Base-by-base conservation (phyloP, 1,140 invertebrate genomes). In the Cydia splendana region DNA sequence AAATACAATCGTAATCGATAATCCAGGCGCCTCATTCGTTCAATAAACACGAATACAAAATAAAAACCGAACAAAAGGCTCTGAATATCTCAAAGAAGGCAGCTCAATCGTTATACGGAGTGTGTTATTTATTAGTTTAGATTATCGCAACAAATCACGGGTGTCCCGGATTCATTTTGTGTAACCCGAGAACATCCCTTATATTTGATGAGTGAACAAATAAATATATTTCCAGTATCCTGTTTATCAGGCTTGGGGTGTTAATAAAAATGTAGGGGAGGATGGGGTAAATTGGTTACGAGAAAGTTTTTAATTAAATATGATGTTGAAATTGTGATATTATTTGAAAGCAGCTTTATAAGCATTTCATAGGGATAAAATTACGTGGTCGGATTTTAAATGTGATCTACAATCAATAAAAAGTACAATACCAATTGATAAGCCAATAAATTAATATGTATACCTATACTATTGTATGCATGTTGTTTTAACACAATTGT, bases 191-290 rank as follows among this genome's bases (percentile, higher is more conserved):
- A 91, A 90, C 89, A 82, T 88, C 89, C 88, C 88, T 90, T 89
- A 91, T 87, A 87, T 88, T 85, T 85, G 91, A 91, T 92, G 91
- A 93, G 91, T 93, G 90, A 87, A 90, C 89, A 91, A 93, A 93
- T 93, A 93, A 93, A 91, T 93, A 91, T 93, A 93, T 93, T 90
- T 93, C 85, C 90, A 85, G 87, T 92, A 92, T 93, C 90, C 90
- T 90, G 90, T 91, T 91, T 91, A 91, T 91, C 90, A 77, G 85
- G 82, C 88, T 82, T 85, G 82, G 87, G 90, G 91, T 91, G 90
- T 93, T 91, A 93, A 93, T 93, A 93, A 93, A 93, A 93, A 93
- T 91, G 90, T 91, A 89, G 87, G 78, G 91, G 83, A 85, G 48
- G 30, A 0, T 65, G 20, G 86, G 88, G 75, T n/a, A 42, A 65